Evolutionary conservation across 2,113 vertebrate genomes (phyloP).

Genomic region (Glareola pratincola): DNA sequence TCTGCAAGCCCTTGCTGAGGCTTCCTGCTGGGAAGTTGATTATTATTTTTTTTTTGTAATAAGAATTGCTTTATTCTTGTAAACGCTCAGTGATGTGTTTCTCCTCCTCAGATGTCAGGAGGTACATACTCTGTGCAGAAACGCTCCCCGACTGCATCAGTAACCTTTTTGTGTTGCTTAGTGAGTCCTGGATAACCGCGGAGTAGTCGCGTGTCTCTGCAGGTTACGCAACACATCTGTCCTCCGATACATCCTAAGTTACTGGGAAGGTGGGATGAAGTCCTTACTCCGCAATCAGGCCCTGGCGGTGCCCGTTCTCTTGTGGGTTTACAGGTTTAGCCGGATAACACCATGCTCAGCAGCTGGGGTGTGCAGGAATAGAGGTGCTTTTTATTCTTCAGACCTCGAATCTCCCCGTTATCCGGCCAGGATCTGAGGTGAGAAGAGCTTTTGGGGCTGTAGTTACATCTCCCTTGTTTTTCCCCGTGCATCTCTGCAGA

Average conservation of each 20-base stretch:
- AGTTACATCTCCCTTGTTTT: neutral
- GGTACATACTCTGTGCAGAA: neutral
- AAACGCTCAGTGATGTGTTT: neutral
- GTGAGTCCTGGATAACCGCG: neutral
- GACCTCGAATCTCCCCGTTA: neutral
- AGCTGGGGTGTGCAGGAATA: neutral
- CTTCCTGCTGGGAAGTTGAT: neutral
- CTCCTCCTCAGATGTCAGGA: neutral
- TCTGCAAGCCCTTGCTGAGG: neutral
- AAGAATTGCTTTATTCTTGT: neutral
- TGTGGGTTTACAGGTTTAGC: neutral
- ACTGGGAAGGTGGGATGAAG: neutral
- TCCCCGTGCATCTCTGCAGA: accelerated
- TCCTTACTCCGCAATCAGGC: neutral
- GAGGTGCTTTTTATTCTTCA: neutral
- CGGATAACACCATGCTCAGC: neutral
- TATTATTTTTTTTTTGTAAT: neutral
- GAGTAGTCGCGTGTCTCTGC: neutral
- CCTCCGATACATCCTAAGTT: neutral
- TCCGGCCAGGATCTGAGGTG: neutral
- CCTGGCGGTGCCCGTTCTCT: neutral
- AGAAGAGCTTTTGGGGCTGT: neutral
- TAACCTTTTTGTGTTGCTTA: neutral
- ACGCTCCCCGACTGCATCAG: neutral
- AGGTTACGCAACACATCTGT: neutral